Percentiles rank a stretch among this genome's conserved stretches.
These are phyloP conservation scores for Perizoma flavofasciatum DNA, from an alignment of 2,888 invertebrate species.

Conservation along the genomic window DNA sequence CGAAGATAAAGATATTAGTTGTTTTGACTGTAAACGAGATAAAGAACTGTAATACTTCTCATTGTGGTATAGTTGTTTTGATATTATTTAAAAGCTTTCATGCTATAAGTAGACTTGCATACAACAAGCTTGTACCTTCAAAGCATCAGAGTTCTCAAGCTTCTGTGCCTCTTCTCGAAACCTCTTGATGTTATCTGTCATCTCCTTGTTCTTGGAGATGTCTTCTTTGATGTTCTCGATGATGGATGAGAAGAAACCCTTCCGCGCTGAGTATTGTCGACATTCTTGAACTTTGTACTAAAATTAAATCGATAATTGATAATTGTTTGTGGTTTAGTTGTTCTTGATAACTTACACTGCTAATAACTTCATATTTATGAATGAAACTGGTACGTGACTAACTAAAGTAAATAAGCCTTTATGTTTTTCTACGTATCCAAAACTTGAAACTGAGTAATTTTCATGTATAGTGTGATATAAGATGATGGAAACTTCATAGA, in stretches of 20 bases:
- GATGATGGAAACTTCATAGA: background rate
- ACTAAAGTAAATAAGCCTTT: background rate
- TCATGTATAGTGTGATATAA: background rate
- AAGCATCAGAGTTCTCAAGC: conserved; percentile 97
- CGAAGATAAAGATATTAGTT: too few relatives aligned
- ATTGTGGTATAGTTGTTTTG: too few relatives aligned
- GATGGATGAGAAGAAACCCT: conserved; percentile 93
- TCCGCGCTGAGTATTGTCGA: conserved; percentile 70
- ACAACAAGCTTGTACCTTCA: conserved; percentile 79
- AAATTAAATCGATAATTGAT: conserved; percentile 18
- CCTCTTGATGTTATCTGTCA: conserved; percentile 98
- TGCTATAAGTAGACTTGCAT: too few relatives aligned
- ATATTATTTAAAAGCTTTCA: too few relatives aligned
- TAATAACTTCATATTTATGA: conserved; percentile 26
- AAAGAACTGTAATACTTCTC: too few relatives aligned
- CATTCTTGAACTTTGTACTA: conserved; percentile 68
- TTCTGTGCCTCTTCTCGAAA: conserved; percentile 98
- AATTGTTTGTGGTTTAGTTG: too few relatives aligned
- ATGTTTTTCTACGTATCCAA: background rate
- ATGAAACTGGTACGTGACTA: conserved; percentile 27
- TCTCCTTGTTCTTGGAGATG: conserved; percentile 97
- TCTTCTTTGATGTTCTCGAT: conserved; percentile 97
- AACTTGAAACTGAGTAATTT: background rate
- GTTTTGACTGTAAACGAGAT: too few relatives aligned
- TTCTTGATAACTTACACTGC: too few relatives aligned